Percentiles rank a stretch among this genome's conserved stretches.
These are phyloP conservation scores for Cyclophora punctaria DNA, from an alignment of 2,888 invertebrate species.

Conservation along the genomic window DNA sequence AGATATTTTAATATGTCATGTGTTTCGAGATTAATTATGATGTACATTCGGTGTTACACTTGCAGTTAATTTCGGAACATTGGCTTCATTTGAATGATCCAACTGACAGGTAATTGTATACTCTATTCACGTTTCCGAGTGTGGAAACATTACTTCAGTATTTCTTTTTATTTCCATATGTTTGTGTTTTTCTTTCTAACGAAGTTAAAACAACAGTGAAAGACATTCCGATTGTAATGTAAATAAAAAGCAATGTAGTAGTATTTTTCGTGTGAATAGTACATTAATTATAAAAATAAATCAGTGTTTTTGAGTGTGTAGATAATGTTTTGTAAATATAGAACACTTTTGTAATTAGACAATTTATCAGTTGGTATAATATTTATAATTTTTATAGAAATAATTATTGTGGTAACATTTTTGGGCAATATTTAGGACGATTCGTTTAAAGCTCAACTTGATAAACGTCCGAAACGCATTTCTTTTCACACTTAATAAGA, in stretches of 20 bases:
- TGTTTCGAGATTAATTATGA: too few relatives aligned
- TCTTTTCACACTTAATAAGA: too few relatives aligned
- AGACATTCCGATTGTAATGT: slow-evolving; percentile 25
- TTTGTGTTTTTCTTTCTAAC: not conserved
- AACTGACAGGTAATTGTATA: too few relatives aligned
- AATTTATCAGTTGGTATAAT: slow-evolving; percentile 4
- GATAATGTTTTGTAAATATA: slow-evolving; percentile 58
- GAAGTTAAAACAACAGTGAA: slow-evolving; percentile 2
- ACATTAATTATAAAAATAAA: slow-evolving; percentile 48
- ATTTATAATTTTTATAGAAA: not conserved
- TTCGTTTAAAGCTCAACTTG: not conserved
- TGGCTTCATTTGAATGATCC: too few relatives aligned
- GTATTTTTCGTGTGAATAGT: slow-evolving; percentile 69
- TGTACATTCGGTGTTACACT: too few relatives aligned
- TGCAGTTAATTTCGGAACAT: too few relatives aligned
- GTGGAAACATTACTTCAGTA: too few relatives aligned
- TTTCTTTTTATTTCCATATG: too few relatives aligned
- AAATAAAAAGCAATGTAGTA: slow-evolving; percentile 60
- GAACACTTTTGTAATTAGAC: slow-evolving; percentile 21
- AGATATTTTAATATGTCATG: too few relatives aligned
- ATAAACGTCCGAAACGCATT: too few relatives aligned
- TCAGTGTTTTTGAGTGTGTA: slow-evolving; percentile 70
- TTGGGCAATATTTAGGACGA: not conserved
- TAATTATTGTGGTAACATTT: too few relatives aligned
- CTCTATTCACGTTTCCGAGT: too few relatives aligned